phyloP scores from a whole-genome alignment of 2,888 invertebrate species.

The Disparrhopalites patrizii region DNA sequence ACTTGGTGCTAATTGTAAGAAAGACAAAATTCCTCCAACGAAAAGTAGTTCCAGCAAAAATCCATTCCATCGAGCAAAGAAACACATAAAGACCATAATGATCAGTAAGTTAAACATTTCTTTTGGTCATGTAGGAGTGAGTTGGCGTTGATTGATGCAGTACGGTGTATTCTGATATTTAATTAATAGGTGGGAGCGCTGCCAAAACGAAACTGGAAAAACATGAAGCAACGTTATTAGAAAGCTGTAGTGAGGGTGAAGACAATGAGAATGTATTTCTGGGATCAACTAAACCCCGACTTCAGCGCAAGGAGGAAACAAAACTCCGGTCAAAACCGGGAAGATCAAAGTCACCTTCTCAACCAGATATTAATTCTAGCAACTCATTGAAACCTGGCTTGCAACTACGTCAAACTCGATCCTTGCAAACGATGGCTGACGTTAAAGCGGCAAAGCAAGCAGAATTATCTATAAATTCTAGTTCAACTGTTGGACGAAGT shows the following conservation, averaged over 20 bases:
- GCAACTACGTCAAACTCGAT: slow-evolving; percentile 26
- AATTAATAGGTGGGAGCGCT: slow-evolving; percentile 19
- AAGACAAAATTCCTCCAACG: slow-evolving; percentile 6
- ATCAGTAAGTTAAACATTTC: slow-evolving; percentile 48
- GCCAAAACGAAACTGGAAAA: slow-evolving; percentile 43
- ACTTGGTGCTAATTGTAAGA: slow-evolving; percentile 1
- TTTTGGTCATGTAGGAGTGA: not conserved
- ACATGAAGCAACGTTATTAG: slow-evolving; percentile 44
- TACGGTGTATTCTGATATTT: not conserved
- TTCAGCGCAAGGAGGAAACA: not conserved
- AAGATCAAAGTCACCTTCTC: not conserved
- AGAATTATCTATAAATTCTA: slow-evolving; percentile 1
- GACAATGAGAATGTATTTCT: slow-evolving; percentile 30
- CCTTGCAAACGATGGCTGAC: slow-evolving; percentile 29
- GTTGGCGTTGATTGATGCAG: not conserved
- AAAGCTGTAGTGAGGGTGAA: slow-evolving; percentile 51
- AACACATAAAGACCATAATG: slow-evolving; percentile 53
- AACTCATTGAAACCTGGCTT: slow-evolving; percentile 30
- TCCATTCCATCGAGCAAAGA: slow-evolving; percentile 54
- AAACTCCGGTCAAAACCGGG: slow-evolving; percentile 5
- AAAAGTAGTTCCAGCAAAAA: slow-evolving; percentile 47
- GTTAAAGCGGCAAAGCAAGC: not conserved
- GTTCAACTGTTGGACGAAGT: not conserved
- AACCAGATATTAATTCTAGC: slow-evolving; percentile 11
- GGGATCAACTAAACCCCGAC: slow-evolving; percentile 31